Conservation (phyloP, 2,888 invertebrate genomes). For the Melanophora roralis region DNA sequence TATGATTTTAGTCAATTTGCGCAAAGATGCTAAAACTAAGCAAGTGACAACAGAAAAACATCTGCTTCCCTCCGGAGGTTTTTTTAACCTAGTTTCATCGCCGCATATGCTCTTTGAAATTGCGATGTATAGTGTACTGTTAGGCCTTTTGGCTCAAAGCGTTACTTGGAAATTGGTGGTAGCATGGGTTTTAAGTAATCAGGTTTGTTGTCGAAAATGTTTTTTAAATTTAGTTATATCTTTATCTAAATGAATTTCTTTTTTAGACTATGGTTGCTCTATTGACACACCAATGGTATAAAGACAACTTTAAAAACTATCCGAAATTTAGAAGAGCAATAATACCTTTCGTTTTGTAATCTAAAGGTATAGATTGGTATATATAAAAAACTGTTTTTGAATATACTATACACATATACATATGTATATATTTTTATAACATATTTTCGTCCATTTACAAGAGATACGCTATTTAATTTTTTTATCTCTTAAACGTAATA, state of each 20-base stretch:
- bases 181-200: constrained; percentile 88
- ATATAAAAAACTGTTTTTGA: no score
- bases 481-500: no score
- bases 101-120: constrained; percentile 91
- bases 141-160: constrained; percentile 82
- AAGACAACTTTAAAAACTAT: constrained; percentile 86
- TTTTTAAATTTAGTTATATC: not conserved
- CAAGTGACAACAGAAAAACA: constrained; percentile 84
- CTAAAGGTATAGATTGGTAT: no score
- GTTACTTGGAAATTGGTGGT: constrained; percentile 85
- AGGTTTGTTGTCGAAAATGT: constrained; percentile 81
- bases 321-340: constrained; percentile 85
- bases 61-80: constrained; percentile 85
- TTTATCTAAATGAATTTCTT: constrained; percentile 13
- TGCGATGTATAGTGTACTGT: constrained; percentile 83
- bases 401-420: no score
- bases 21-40: constrained; percentile 83
- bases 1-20: constrained; percentile 85
- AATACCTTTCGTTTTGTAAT: constrained; percentile 85
- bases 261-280: constrained; percentile 84
- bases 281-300: constrained; percentile 89
- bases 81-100: constrained; percentile 88
- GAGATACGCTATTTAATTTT: no score
- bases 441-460: no score
- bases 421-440: no score